Percentiles rank a stretch among this genome's conserved stretches.
phyloP scores from a whole-genome alignment of 2,113 vertebrate species.

The Paramisgurnus dabryanus region DNA sequence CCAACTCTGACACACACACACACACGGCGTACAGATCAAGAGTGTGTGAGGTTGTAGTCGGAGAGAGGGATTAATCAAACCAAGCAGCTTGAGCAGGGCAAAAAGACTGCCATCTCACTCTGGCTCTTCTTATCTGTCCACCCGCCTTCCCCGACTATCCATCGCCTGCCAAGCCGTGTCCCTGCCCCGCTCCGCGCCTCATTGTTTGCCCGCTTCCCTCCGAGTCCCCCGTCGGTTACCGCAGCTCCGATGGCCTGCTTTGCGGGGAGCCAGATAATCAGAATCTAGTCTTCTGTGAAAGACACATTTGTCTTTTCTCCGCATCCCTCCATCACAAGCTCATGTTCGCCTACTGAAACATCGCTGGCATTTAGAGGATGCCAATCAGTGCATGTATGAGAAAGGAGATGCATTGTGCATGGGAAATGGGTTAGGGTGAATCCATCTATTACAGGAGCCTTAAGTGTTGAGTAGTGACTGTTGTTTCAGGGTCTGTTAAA shows the following conservation, averaged over 20 bases:
- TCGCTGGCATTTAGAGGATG: conserved; percentile 40
- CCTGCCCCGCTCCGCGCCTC: conserved; percentile 22
- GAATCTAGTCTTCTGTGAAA: conserved; percentile 72
- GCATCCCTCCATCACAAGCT: conserved; percentile 47
- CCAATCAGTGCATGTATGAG: conserved; percentile 42
- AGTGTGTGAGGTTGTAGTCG: conserved; percentile 42
- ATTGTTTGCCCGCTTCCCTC: conserved; percentile 50
- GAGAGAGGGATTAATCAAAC: conserved; percentile 48
- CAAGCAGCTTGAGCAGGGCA: conserved; percentile 43
- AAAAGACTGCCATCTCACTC: conserved; percentile 41
- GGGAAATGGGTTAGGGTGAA: conserved; percentile 4
- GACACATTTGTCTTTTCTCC: conserved; percentile 68
- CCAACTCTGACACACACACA: not conserved
- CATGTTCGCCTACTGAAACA: conserved; percentile 46
- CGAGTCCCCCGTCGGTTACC: conserved; percentile 56
- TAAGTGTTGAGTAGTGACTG: not conserved
- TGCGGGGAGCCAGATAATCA: conserved; percentile 67
- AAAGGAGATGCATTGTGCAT: conserved; percentile 9
- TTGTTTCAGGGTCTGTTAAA: not conserved
- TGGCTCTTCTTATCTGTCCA: conserved; percentile 46
- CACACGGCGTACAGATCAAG: conserved; percentile 11
- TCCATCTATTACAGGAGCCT: conserved; percentile 3
- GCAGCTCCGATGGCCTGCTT: conserved; percentile 55
- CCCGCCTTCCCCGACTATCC: conserved; percentile 41
- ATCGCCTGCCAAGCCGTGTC: conserved; percentile 22